Evolutionary conservation across 2,888 invertebrate species (phyloP), one percentile per base, ranked within the genome.

Genomic region (Agrotis segetum): DNA sequence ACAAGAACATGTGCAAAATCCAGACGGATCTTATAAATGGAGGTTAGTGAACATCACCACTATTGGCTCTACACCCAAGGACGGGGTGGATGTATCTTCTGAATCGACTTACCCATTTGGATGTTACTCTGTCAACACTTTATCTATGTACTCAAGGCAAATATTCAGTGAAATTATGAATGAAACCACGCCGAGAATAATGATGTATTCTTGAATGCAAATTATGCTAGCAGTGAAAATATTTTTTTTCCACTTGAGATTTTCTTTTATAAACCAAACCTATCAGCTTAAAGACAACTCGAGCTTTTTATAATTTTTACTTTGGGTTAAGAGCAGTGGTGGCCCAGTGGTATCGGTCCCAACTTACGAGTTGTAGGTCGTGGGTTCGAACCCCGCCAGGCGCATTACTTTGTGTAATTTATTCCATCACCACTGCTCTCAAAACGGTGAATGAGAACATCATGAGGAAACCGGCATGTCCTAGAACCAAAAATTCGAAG

Each of bases 1-100:
- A 68, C 97, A 97, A 90, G 97, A 97, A 81, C 97, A 97, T 84
- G 96, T 97, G 86, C 96, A 97, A 24, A 97, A 97, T 85, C 97
- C 97, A 46, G 97, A 97, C 90, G 97, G 97, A 77, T 97, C 97
- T 67, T 97, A 97, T 83, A 96, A 96, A 86, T 97, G 95, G 92
- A 96, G 95, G 96, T 96, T 56, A 84, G 85, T 67, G 3, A 56
- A 13, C 34, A 56, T 3, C 29, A 17, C 17, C 19, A 55, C n/a
- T n/a, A n/a, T 17, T 55, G 53, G 16, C 55, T 29, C 3, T 29
- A 29, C 3, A 29, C 5, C 29, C 29, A 29, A 29, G 29, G 29
- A 29, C 4, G 29, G 29, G 29, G 29, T 7, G 7, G 7, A 34
- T 34, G 34, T 24, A 55, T 29, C n/a, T 29, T 24, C 1, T 9